phyloP scores from a whole-genome alignment of 2,888 invertebrate genomes.

The Omphaloscelis lunosa region DNA sequence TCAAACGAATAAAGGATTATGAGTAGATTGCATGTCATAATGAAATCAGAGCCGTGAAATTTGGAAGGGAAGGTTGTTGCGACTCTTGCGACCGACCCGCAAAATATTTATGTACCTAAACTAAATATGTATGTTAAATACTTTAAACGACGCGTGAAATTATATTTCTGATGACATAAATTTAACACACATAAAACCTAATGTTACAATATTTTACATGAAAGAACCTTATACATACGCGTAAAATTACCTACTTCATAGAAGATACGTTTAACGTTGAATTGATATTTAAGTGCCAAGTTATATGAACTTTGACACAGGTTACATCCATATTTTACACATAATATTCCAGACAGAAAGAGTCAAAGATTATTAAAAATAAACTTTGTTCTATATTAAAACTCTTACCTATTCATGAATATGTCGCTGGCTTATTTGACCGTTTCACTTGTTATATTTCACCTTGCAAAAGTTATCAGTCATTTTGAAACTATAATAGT shows the following conservation, averaged over 20 bases:
- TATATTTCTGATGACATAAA: constrained; percentile 62
- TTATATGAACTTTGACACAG: constrained; percentile 16
- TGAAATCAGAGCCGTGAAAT: constrained; percentile 72
- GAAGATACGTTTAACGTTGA: not conserved
- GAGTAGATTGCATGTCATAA: constrained; percentile 72
- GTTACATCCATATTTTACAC: constrained; percentile 19
- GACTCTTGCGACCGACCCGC: constrained; percentile 56
- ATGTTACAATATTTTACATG: constrained; percentile 18
- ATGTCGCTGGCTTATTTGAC: constrained; percentile 18
- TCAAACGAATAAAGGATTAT: constrained; percentile 64
- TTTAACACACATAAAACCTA: constrained; percentile 29
- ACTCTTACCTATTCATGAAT: constrained; percentile 64
- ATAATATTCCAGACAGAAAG: constrained; percentile 38
- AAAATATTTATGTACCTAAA: constrained; percentile 66
- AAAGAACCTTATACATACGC: constrained; percentile 4
- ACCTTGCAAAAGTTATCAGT: constrained; percentile 38
- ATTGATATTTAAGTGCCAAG: constrained; percentile 5
- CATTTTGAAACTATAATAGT: constrained; percentile 41
- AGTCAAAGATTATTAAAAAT: constrained; percentile 22
- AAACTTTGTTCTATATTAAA: constrained; percentile 33
- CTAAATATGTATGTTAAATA: constrained; percentile 69
- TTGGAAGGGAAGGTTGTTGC: constrained; percentile 67
- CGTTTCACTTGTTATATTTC: constrained; percentile 28
- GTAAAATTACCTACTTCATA: constrained; percentile 7
- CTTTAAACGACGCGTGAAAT: constrained; percentile 71